Evolutionary conservation across 1,140 invertebrate genomes (phyloP).

Genomic region (Sweltsa coloradensis): DNA sequence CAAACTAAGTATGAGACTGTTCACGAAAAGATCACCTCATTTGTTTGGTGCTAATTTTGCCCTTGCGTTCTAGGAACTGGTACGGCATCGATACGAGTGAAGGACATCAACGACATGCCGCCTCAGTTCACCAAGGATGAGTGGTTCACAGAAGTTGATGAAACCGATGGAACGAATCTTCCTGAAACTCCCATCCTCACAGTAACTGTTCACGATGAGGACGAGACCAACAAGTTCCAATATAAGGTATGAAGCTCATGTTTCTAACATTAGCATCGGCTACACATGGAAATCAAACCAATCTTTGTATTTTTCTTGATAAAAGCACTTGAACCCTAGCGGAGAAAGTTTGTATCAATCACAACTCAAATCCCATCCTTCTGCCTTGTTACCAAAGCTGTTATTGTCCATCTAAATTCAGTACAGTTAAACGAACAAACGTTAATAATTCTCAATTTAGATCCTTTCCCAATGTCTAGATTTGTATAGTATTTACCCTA

Average conservation of each 20-base stretch:
- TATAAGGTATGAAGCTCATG: conserved; percentile 64
- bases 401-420: no score
- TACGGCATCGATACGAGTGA: conserved; percentile 85
- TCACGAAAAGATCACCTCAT: conserved; percentile 3
- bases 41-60: conserved; percentile 5
- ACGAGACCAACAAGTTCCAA: conserved; percentile 93
- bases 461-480: no score
- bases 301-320: no score
- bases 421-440: no score
- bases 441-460: no score
- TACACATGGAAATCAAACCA: no score
- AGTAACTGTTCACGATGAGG: conserved; percentile 89
- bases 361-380: no score
- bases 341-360: no score
- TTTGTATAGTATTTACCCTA: no score
- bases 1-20: neutral
- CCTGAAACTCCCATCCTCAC: conserved; percentile 92
- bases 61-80: conserved; percentile 48
- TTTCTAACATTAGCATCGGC: no score
- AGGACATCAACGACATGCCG: conserved; percentile 92
- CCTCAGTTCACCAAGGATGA: conserved; percentile 92
- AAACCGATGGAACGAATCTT: conserved; percentile 85
- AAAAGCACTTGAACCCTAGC: no score
- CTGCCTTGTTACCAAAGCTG: no score
- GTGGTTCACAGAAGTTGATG: conserved; percentile 92